phyloP scores from a whole-genome alignment of 2,113 vertebrate species.

The Greenwoodochromis staneri region DNA sequence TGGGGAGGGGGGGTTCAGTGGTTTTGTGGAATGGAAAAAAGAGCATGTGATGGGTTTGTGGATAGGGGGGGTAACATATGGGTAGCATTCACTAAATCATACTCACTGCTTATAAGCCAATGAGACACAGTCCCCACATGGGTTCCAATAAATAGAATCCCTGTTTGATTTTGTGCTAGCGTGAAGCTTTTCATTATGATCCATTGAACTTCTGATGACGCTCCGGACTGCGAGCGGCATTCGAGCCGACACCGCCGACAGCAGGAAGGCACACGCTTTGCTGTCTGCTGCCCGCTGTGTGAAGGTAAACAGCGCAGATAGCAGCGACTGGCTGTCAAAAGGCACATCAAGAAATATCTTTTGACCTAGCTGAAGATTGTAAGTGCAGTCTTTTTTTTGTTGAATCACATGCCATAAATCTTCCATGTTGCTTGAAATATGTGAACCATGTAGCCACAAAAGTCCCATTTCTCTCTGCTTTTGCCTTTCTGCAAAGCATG shows the following conservation, averaged over 20 bases:
- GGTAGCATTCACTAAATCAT: slow-evolving; percentile 34
- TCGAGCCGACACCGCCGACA: neutral
- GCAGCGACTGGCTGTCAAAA: neutral
- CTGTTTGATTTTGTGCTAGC: slow-evolving; percentile 29
- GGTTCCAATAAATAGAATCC: slow-evolving; percentile 10
- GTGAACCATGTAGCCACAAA: neutral
- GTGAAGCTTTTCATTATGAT: slow-evolving; percentile 33
- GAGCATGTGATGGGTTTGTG: neutral
- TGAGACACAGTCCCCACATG: slow-evolving; percentile 24
- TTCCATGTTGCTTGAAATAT: neutral
- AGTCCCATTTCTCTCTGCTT: neutral
- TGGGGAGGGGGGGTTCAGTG: neutral
- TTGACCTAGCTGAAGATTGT: neutral
- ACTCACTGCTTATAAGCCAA: slow-evolving; percentile 4
- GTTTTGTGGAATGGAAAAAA: slow-evolving; percentile 28
- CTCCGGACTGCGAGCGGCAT: neutral
- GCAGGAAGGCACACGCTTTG: neutral
- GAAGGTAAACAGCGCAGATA: neutral
- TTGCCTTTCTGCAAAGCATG: neutral
- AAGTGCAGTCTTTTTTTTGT: neutral
- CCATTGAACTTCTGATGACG: slow-evolving; percentile 1
- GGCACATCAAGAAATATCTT: neutral
- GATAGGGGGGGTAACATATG: slow-evolving; percentile 13
- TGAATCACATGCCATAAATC: neutral
- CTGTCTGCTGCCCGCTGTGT: neutral